A percentile compares a stretch with the other conserved stretches of the same genome.
phyloP scores from a whole-genome alignment of 2,797 vertebrate species.

The Hemitrygon akajei region DNA sequence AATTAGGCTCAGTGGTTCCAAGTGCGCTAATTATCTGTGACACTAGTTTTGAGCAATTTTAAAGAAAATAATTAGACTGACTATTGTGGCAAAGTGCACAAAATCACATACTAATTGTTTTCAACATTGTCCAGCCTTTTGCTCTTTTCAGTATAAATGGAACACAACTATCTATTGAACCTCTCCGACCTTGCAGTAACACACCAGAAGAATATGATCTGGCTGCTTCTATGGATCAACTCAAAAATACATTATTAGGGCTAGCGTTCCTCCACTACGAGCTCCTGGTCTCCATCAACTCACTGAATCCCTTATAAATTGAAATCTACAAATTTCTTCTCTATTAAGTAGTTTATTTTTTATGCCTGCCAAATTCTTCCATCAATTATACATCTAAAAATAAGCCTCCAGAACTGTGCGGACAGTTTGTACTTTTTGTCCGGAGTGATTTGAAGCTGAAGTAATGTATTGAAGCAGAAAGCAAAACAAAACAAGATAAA shows the following conservation, averaged over 20 bases:
- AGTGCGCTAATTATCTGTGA: background rate
- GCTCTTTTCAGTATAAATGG: background rate
- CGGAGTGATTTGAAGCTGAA: background rate
- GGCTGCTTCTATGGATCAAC: background rate
- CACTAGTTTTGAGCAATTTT: background rate
- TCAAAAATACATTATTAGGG: background rate
- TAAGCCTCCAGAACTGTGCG: background rate
- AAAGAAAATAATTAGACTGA: background rate
- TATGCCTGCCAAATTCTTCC: conserved; percentile 16
- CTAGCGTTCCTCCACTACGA: background rate
- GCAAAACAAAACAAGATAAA: background rate
- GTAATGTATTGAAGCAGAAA: background rate
- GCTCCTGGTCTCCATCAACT: background rate
- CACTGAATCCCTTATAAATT: background rate
- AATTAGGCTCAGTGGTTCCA: background rate
- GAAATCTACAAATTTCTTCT: background rate
- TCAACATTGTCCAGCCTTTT: background rate
- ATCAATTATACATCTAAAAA: background rate
- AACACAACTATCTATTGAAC: background rate
- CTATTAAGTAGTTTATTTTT: background rate
- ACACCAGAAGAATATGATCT: background rate
- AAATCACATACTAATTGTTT: background rate
- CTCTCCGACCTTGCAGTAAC: background rate
- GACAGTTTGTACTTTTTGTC: background rate
- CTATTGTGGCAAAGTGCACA: background rate